Evolutionary conservation across 2,888 invertebrate species (phyloP), one percentile per base, ranked within the genome.

Genomic region (Scaptomyza cyrtandrae): DNA sequence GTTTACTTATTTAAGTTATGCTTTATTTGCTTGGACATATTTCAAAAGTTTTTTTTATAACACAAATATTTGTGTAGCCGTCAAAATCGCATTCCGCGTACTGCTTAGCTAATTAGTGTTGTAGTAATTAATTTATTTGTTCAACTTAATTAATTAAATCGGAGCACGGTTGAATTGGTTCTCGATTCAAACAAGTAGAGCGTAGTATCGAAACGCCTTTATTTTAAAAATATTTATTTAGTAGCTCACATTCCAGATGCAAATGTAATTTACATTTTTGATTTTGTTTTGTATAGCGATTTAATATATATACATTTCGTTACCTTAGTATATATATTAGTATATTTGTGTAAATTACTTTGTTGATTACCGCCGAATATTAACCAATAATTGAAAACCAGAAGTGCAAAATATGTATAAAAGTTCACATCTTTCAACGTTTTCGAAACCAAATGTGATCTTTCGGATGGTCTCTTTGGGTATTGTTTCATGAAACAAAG

Each of bases 101-200:
- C 55, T 53, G 77, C 67, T 49, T 49, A 49, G 56, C 56, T 82
- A 79, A 86, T 81, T 79, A 65, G 71, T 71, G 54, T 70, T 69
- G 73, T 48, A 83, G 73, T 48, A 83, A 82, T 83, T 83, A 64
- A 66, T 72, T 66, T 61, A 72, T 72, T 79, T 72, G 53, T 29
- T 61, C 61, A 68, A 61, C 60, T 67, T 70, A 68, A 70, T 74
- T 64, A 55, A 77, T 50, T 86, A 82, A 82, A 82, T 87, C 41
- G 55, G 48, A 44, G 54, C 57, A 16, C 49, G 67, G 44, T 48
- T 49, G 43, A 54, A 60, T 50, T 58, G 61, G 69, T 86, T 81
- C 88, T 81, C 63, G 64, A 45, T 19, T 39, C 13, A 9, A 27
- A 29, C 14, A 29, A n/a, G 50, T 58, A 19, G 52, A 57, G 50